Evolutionary conservation across 2,113 vertebrate genomes (phyloP).

Genomic region (Alces alces): DNA sequence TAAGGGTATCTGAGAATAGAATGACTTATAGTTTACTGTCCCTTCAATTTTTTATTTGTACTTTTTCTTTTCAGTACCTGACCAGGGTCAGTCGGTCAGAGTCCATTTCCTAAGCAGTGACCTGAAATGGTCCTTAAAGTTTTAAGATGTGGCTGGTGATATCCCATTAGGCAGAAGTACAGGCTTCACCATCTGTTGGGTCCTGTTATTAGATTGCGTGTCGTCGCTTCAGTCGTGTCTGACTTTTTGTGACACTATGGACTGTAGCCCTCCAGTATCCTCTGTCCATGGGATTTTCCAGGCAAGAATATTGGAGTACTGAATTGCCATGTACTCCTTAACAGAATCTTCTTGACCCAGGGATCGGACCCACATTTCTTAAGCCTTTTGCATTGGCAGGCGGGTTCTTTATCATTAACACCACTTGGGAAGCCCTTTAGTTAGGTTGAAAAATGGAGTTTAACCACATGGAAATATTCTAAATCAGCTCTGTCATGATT

Average conservation of each 20-base stretch:
- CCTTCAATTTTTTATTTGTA: not conserved
- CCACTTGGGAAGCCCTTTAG: not conserved
- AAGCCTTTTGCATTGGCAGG: not conserved
- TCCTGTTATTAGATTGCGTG: not conserved
- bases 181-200: not conserved
- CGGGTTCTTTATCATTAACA: not conserved
- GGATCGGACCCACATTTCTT: not conserved
- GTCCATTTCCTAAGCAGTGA: not conserved
- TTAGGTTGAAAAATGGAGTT: slow-evolving; percentile 37
- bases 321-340: not conserved
- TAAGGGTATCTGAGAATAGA: not conserved
- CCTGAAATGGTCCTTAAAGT: slow-evolving; percentile 35
- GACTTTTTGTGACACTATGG: not conserved
- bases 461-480: not conserved
- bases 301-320: not conserved
- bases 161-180: not conserved
- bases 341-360: not conserved
- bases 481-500: not conserved
- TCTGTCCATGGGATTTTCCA: not conserved
- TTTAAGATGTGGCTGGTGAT: not conserved
- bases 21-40: not conserved
- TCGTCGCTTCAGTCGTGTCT: not conserved
- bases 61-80: not conserved
- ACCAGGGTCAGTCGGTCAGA: not conserved
- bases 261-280: not conserved